A percentile compares a stretch with the other conserved stretches of the same genome.
Evolutionary conservation across 2,113 vertebrate species (phyloP).

Genomic region (Okapia johnstoni): DNA sequence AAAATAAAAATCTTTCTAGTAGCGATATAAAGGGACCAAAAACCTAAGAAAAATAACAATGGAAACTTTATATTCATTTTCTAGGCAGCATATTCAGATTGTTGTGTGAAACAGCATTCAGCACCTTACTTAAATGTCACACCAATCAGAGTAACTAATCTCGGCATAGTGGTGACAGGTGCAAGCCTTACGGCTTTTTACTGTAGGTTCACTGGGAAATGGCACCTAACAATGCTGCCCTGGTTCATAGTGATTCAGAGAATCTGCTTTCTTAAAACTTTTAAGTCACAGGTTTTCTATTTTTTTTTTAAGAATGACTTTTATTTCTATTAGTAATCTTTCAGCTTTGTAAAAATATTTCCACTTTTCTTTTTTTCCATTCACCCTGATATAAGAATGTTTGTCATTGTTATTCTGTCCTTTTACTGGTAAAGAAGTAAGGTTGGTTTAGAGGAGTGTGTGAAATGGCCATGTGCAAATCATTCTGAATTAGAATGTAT

Average conservation of each 20-base stretch:
- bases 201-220: slow-evolving; percentile 42
- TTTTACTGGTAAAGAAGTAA: not conserved
- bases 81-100: slow-evolving; percentile 41
- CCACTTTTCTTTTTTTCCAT: not conserved
- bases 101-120: slow-evolving; percentile 64
- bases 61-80: slow-evolving; percentile 65
- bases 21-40: slow-evolving; percentile 9
- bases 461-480: not conserved
- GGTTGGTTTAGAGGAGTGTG: not conserved
- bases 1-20: slow-evolving; percentile 52
- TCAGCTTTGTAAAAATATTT: not conserved
- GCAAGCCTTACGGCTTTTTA: slow-evolving; percentile 65
- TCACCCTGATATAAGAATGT: fast-evolving
- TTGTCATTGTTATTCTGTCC: not conserved
- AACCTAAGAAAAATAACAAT: slow-evolving; percentile 26
- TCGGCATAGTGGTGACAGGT: slow-evolving; percentile 69
- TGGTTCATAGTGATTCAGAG: not conserved
- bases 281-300: not conserved
- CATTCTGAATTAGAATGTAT: not conserved
- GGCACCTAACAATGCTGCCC: not conserved
- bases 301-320: not conserved
- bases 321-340: not conserved
- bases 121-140: slow-evolving; percentile 53
- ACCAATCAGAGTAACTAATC: slow-evolving; percentile 55
- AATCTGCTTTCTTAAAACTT: slow-evolving; percentile 29